Percentiles rank a stretch among this genome's conserved stretches.
These are phyloP conservation scores for Charina bottae DNA, from an alignment of 2,113 vertebrate genomes.

Conservation along the genomic window DNA sequence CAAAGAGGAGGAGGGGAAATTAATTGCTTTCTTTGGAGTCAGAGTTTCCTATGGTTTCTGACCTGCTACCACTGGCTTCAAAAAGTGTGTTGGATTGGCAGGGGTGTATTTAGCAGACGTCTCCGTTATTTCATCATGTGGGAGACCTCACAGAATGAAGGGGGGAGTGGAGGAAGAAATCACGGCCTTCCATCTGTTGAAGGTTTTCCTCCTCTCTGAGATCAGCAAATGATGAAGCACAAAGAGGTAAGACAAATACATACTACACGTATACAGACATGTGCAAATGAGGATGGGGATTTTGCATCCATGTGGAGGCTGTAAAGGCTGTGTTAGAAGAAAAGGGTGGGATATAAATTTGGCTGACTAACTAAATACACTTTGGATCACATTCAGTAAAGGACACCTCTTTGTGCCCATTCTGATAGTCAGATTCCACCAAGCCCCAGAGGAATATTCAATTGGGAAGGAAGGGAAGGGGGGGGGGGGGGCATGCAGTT, in stretches of 20 bases:
- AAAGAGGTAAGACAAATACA: neutral
- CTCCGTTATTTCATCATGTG: neutral
- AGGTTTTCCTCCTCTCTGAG: neutral
- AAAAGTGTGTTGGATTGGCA: neutral
- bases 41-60: neutral
- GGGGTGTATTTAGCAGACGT: neutral
- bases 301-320: neutral
- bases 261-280: neutral
- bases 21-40: neutral
- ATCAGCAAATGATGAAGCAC: neutral
- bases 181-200: neutral
- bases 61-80: neutral
- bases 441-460: conserved; percentile 13
- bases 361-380: conserved; percentile 31
- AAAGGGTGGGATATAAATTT: conserved; percentile 26
- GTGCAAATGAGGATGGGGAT: neutral
- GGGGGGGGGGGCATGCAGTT: neutral
- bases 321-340: neutral
- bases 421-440: conserved; percentile 14
- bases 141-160: neutral
- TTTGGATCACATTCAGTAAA: conserved; percentile 17
- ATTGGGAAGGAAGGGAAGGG: neutral
- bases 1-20: neutral
- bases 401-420: conserved; percentile 2
- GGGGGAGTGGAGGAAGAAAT: neutral